phyloP scores from a whole-genome alignment of 2,888 invertebrate genomes.

The Criorhina ranunculi region DNA sequence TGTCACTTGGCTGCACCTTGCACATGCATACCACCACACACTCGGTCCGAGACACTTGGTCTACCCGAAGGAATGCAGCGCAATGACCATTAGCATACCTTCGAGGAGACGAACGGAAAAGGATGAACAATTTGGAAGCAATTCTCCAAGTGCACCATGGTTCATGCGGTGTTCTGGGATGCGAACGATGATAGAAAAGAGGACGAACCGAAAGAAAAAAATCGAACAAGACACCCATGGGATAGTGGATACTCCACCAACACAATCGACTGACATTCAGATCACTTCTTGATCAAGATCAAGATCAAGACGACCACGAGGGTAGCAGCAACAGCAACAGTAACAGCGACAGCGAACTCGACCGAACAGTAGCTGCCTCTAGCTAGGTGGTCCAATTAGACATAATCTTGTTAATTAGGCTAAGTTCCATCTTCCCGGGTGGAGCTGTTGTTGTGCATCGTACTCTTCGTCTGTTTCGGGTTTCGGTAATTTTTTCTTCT shows the following conservation, averaged over 20 bases:
- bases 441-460: constrained; percentile 14
- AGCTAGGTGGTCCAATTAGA: constrained; percentile 83
- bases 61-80: constrained; percentile 60
- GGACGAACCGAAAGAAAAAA: constrained; percentile 29
- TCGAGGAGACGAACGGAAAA: constrained; percentile 23
- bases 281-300: constrained; percentile 76
- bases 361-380: constrained; percentile 76
- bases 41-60: constrained; percentile 63
- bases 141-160: constrained; percentile 49
- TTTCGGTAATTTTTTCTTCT: constrained; percentile 11
- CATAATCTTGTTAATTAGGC: constrained; percentile 83
- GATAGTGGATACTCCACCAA: constrained; percentile 62
- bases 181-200: constrained; percentile 44
- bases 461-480: constrained; percentile 14
- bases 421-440: constrained; percentile 73
- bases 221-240: constrained; percentile 69
- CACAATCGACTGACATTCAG: constrained; percentile 76
- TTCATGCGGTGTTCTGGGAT: constrained; percentile 42
- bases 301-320: constrained; percentile 69
- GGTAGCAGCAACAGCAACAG: constrained; percentile 41
- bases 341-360: constrained; percentile 45
- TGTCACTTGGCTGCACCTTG: constrained; percentile 71
- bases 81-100: constrained; percentile 69
- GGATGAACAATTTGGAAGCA: constrained; percentile 60
- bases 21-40: constrained; percentile 27